These are phyloP conservation scores for Unio pictorum DNA, from an alignment of 2,888 invertebrate species.

Conservation along the genomic window DNA sequence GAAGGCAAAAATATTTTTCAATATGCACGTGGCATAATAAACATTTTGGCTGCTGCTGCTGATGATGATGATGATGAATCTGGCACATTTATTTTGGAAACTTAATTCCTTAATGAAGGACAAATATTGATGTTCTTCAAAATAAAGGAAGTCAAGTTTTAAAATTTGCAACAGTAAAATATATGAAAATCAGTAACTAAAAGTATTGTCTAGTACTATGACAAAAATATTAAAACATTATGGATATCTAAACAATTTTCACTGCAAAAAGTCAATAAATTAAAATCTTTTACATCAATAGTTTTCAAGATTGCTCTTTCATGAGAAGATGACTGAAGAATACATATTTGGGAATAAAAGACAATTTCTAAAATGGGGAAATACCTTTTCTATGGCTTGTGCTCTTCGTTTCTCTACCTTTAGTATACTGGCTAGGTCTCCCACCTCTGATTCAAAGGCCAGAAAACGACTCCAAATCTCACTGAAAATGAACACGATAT, in stretches of 20 bases:
- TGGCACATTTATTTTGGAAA: neutral
- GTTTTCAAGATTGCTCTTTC: too few species aligned
- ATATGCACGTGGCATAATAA: neutral
- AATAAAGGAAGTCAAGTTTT: neutral
- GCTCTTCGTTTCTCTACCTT: conserved; percentile 96
- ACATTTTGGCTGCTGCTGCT: neutral
- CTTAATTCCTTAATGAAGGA: neutral
- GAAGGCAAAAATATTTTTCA: neutral
- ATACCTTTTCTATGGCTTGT: conserved; percentile 90
- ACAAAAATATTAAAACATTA: too few species aligned
- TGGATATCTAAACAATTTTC: too few species aligned
- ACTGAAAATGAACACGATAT: conserved; percentile 71
- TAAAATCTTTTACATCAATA: too few species aligned
- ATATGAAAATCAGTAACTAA: too few species aligned
- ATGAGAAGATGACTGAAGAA: neutral
- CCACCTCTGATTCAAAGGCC: conserved; percentile 98
- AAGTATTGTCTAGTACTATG: too few species aligned
- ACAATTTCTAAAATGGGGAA: neutral
- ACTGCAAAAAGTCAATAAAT: too few species aligned
- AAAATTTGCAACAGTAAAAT: neutral
- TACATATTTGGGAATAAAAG: neutral
- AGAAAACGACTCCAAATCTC: conserved; percentile 99
- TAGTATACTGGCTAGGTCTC: conserved; percentile 95
- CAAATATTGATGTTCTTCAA: neutral
- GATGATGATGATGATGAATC: too few species aligned